Percentiles rank a stretch among this genome's conserved stretches.
phyloP scores from a whole-genome alignment of 2,888 invertebrate species.

The Graphium colonna region DNA sequence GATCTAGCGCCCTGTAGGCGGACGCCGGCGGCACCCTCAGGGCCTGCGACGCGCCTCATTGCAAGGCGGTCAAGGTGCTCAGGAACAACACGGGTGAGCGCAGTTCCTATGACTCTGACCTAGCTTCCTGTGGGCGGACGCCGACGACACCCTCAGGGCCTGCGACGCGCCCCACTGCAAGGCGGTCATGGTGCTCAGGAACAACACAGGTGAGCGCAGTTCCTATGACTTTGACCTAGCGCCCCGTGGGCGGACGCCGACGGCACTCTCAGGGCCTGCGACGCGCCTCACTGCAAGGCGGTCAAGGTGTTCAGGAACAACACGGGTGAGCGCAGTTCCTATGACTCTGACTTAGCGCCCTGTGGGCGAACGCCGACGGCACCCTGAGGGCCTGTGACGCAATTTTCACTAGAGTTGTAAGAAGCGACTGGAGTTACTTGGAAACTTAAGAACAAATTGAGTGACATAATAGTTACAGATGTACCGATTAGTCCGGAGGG shows the following conservation, averaged over 20 bases:
- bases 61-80: conserved; percentile 47
- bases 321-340: too few relatives aligned
- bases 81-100: conserved; percentile 82
- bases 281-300: conserved; percentile 74
- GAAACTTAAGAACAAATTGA: too few relatives aligned
- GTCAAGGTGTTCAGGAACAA: conserved; percentile 74
- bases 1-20: conserved; percentile 85
- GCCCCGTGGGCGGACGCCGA: conserved; percentile 85
- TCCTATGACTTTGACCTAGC: too few relatives aligned
- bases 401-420: too few relatives aligned
- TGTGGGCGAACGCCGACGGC: too few relatives aligned
- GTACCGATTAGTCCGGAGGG: too few relatives aligned
- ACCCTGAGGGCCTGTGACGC: too few relatives aligned
- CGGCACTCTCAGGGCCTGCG: conserved; percentile 76
- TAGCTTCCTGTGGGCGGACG: conserved; percentile 88
- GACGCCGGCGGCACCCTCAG: conserved; percentile 76
- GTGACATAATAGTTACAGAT: too few relatives aligned
- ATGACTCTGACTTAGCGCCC: too few relatives aligned
- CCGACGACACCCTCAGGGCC: conserved; percentile 75
- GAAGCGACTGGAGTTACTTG: too few relatives aligned
- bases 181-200: conserved; percentile 61
- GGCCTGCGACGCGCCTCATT: conserved; percentile 82
- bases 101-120: too few relatives aligned
- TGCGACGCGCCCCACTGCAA: conserved; percentile 78
- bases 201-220: conserved; percentile 82